Evolutionary conservation across 2,113 vertebrate genomes (phyloP).

Genomic region (Xenopus laevis): DNA sequence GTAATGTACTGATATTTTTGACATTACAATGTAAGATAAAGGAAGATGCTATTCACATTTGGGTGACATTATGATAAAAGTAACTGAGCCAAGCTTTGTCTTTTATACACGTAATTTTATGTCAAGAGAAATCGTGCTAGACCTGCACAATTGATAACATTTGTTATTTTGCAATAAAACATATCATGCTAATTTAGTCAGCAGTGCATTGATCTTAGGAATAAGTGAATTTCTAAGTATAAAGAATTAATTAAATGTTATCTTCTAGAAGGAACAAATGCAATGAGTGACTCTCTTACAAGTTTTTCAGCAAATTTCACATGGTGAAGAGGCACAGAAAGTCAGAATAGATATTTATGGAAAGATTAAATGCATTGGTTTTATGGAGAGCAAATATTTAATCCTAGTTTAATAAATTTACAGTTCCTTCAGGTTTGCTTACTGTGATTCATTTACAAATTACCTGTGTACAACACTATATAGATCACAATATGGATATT

Average conservation of each 20-base stretch:
- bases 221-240: too few species aligned
- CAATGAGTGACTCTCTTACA: conserved; percentile 3
- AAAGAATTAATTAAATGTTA: too few species aligned
- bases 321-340: neutral
- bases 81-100: conserved; percentile 9
- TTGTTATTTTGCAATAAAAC: conserved; percentile 23
- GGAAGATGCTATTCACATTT: neutral
- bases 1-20: too few species aligned
- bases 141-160: conserved; percentile 27
- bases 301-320: neutral
- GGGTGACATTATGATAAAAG: neutral
- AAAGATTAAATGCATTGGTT: conserved; percentile 10
- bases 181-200: conserved; percentile 24
- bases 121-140: neutral
- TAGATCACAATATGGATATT: too few species aligned
- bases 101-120: neutral
- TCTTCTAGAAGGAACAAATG: conserved; percentile 4
- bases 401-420: conserved; percentile 13
- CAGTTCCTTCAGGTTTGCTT: conserved; percentile 17
- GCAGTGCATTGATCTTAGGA: neutral
- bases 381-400: conserved; percentile 18
- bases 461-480: too few species aligned
- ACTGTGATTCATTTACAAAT: neutral
- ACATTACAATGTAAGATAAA: conserved; percentile 9
- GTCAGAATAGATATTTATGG: neutral